Percentiles rank a stretch among this genome's conserved stretches.
Evolutionary conservation across 2,113 vertebrate genomes (phyloP).

Genomic region (Sturnira hondurensis): DNA sequence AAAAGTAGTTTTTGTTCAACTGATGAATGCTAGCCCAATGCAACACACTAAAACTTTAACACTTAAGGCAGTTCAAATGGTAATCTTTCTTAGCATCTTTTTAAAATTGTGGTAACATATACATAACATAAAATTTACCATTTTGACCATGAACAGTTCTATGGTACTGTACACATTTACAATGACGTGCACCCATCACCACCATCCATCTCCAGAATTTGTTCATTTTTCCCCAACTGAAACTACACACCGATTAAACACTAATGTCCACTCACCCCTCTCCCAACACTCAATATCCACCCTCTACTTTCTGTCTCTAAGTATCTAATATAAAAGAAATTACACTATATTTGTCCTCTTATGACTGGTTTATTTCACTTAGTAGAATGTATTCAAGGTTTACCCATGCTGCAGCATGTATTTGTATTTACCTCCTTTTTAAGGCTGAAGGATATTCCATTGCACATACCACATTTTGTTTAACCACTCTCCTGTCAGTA

Average conservation of each 20-base stretch:
- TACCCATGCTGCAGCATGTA: not conserved
- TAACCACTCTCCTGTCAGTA: not conserved
- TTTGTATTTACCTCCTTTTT: not conserved
- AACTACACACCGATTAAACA: not conserved
- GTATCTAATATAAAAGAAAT: not conserved
- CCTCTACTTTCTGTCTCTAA: not conserved
- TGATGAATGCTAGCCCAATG: conserved; percentile 1
- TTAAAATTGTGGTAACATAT: not conserved
- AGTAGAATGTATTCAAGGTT: not conserved
- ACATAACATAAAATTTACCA: not conserved
- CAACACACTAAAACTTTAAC: conserved; percentile 2
- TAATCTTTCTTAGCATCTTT: conserved; percentile 33
- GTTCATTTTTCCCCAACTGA: not conserved
- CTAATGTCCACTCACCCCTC: not conserved
- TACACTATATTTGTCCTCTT: not conserved
- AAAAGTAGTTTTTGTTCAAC: not conserved
- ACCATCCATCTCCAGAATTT: not conserved
- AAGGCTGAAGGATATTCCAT: not conserved
- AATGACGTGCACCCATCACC: not conserved
- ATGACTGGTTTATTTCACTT: not conserved
- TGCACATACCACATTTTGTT: not conserved
- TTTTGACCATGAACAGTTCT: not conserved
- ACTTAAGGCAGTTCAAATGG: not conserved
- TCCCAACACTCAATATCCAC: not conserved
- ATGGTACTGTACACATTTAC: not conserved